Evolutionary conservation across 2,888 invertebrate genomes (phyloP), one percentile per base, ranked within the genome.

Genomic region (Eubasilissa splendida): DNA sequence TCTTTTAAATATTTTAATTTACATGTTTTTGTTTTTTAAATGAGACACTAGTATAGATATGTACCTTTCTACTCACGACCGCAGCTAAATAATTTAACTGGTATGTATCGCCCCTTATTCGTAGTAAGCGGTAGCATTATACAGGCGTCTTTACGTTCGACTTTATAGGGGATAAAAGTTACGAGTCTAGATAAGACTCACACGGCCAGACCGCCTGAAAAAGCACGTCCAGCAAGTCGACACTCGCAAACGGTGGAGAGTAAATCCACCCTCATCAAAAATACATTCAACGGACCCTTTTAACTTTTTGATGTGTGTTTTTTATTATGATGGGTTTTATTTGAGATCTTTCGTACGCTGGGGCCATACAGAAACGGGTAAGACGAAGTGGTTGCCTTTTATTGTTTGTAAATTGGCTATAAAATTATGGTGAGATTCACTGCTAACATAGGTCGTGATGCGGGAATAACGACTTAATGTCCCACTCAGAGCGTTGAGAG

Each of bases 391-490:
- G 88, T 87, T 87, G 88, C 89, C 89, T 90, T 91, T 91, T 91
- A 91, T 90, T 91, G 91, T 90, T 90, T 90, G 90, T 90, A 90
- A 90, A 91, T 90, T 91, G 91, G 89, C 89, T 89, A 90, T 91
- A 90, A 90, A 91, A 90, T 91, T 90, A 91, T 90, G 76, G 75
- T 73, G 79, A 80, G 82, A 80, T 76, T 82, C 79, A 56, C 76
- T 74, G 77, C 68, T 77, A 70, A 65, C 68, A 70, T 70, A 77
- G 77, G 77, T 77, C 77, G 77, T 70, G 77, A 65, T 59, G 54
- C 53, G 33, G 58, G 52, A 58, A 52, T 56, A 68, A 65, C 65
- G 76, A 76, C 65, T 65, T 76, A 76, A 76, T 76, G 76, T 76
- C 54, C 42, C 66, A 65, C 76, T 76, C 76, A 53, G 14, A 63